Evolutionary conservation across 2,888 invertebrate genomes (phyloP), one percentile per base, ranked within the genome.

Genomic region (Epicampocera succincta): DNA sequence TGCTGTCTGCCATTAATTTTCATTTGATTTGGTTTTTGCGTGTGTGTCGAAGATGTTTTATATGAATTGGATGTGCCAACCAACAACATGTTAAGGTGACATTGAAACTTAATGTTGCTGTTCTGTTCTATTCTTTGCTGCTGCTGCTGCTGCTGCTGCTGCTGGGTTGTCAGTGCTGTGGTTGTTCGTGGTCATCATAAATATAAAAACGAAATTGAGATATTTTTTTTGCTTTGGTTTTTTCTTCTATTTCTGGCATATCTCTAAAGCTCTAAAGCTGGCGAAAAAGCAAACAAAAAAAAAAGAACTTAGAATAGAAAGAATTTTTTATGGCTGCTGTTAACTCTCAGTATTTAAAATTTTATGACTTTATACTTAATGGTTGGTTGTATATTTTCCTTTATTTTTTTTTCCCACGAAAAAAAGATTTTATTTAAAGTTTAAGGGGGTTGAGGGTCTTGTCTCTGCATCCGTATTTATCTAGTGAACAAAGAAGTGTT

Each of bases 1-100:
- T 42, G 4, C n/a, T n/a, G n/a, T 46, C 54, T 13, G 0, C 52
- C 61, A 72, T 72, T 77, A 65, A 82, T 77, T 82, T 77, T 71
- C 69, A 65, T 66, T 74, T 73, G 73, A 74, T 79, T 68, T 79
- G 40, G 12, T 60, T 80, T 72, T 75, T 65, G 60, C 66, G 61
- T 63, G 66, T 61, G 19, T 61, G 11, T 38, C 33, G 40, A 11
- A 38, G 46, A 40, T 61, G 52, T 65, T 81, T 56, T 54, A 54
- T 42, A 21, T 15, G 46, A 54, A 54, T 56, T 21, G 69, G 3
- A 50, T 68, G 25, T 42, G 65, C n/a, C n/a, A n/a, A n/a, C n/a
- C n/a, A n/a, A 21, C 73, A 73, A 69, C 69, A 60, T 73, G 65
- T 69, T 69, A 69, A 82, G 69, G 77, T 78, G 78, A 82, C 69